A percentile compares a stretch with the other conserved stretches of the same genome.
Evolutionary conservation across 2,888 invertebrate genomes (phyloP).

Genomic region (Lasioglossum villosulum): DNA sequence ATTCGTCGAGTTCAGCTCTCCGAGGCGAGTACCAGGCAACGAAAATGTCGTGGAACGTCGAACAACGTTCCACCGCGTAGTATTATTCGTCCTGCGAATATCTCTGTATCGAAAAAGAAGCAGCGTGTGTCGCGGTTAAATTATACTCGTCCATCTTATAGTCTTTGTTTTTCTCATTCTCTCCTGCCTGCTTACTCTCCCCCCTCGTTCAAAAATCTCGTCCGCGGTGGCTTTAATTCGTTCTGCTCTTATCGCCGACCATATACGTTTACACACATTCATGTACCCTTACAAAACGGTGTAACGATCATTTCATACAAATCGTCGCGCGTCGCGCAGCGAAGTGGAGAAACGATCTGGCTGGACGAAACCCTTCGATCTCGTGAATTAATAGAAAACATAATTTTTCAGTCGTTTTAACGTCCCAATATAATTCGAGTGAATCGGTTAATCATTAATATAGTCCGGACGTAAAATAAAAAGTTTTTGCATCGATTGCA

Average conservation of each 20-base stretch:
- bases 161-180: neutral
- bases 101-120: slow-evolving; percentile 6
- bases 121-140: slow-evolving; percentile 2
- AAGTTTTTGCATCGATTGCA: too few relatives aligned
- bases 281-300: slow-evolving; percentile 11
- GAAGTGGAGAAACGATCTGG: neutral
- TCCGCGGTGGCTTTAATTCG: neutral
- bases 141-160: slow-evolving; percentile 19
- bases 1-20: neutral
- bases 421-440: neutral
- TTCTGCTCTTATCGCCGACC: neutral
- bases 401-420: neutral
- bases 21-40: neutral
- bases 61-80: neutral
- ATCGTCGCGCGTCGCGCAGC: neutral
- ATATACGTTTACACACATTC: neutral
- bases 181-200: neutral
- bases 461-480: too few relatives aligned
- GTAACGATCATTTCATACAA: slow-evolving; percentile 13
- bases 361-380: neutral
- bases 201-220: neutral
- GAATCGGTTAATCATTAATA: too few relatives aligned
- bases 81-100: slow-evolving; percentile 46
- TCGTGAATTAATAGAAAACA: neutral
- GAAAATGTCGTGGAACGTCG: slow-evolving; percentile 11